Base-by-base conservation (phyloP, 1,140 invertebrate species). In the Drosophila busckii region DNA sequence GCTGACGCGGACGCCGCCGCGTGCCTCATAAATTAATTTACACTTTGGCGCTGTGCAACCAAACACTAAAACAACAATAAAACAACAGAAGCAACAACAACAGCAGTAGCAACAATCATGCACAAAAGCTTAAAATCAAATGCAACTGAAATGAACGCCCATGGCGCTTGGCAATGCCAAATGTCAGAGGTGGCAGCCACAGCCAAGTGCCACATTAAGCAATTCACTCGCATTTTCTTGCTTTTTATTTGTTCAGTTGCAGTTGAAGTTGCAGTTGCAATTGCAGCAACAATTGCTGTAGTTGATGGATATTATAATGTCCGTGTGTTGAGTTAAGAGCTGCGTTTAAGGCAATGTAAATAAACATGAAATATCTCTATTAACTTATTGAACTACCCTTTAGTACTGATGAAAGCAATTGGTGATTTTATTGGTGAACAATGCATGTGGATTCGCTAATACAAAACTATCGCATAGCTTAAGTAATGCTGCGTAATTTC, bases 11-110 rank as follows among this genome's bases (percentile, higher is more conserved):
- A 53, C 52, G 65, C 60, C 50, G 76, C 66, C 58, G 73, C 58
- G 50, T 80, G 73, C 73, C 73, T 80, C 75, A 78, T 78, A 78
- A 78, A 78, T 78, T 78, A 80, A 78, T 78, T 78, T 78, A 78
- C 73, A 78, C 73, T 78, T 80, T 29, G 52, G 38, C 59, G 44
- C 44, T 20, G 19, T 40, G 59, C 48, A 42, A 23, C 52, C 34
- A 60, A 46, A 61, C 58, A 53, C 61, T 54, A 25, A 32, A 68
- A 45, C 49, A 69, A 16, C 54, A 65, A 25, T 41, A 49, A 4
- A 49, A 32, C 28, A 41, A 28, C 42, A 37, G 7, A 20, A 28
- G 9, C 6, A 17, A 4, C 20, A 12, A 15, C 29, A 26, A 6
- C 35, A 19, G 10, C 60, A 45, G 35, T 38, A 38, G 35, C 56